Conservation (phyloP, 1,140 invertebrate genomes). For the Dolichoris vasculosae region DNA sequence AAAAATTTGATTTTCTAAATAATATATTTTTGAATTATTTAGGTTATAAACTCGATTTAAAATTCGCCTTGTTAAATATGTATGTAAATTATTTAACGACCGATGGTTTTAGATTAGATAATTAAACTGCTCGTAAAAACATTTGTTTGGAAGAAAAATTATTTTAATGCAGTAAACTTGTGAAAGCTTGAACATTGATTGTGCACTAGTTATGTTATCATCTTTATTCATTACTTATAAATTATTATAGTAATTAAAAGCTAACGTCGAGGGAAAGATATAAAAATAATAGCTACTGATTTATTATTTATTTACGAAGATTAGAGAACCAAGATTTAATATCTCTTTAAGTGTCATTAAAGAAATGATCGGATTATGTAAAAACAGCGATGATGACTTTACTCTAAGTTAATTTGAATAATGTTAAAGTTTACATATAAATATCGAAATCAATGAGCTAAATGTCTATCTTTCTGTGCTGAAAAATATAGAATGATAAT, state of each 20-base stretch:
- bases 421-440: background rate
- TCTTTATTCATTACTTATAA: background rate
- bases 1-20: no score
- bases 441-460: no score
- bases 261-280: background rate
- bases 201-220: background rate
- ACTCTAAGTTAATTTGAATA: no score
- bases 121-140: background rate
- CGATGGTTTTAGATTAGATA: background rate
- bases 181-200: background rate
- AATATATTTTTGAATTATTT: background rate
- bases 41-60: background rate
- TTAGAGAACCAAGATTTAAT: background rate
- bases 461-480: no score
- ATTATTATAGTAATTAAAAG: conserved; percentile 11
- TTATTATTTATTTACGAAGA: background rate
- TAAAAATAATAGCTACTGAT: background rate
- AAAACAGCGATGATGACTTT: background rate
- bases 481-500: no score
- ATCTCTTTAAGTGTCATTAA: background rate
- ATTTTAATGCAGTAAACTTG: background rate
- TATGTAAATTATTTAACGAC: background rate
- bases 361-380: background rate
- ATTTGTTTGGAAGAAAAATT: background rate
- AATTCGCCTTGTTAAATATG: background rate